Percentiles rank a stretch among this genome's conserved stretches.
phyloP scores from a whole-genome alignment of 2,888 invertebrate genomes.

The Melieria omissa region DNA sequence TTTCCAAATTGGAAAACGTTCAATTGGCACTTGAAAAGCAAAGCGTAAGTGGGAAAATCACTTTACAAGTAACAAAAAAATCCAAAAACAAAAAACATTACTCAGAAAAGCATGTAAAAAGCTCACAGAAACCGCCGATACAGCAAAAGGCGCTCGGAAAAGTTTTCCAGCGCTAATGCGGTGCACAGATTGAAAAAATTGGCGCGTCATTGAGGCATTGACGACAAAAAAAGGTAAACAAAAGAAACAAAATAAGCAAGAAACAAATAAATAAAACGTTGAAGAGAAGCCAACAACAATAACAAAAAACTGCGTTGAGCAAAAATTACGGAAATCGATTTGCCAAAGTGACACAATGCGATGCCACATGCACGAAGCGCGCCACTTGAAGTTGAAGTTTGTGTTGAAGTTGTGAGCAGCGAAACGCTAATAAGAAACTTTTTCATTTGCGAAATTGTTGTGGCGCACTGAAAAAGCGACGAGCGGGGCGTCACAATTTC shows the following conservation, averaged over 20 bases:
- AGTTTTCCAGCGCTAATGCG: conserved; percentile 13
- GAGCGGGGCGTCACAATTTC: background rate
- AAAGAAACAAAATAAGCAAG: background rate
- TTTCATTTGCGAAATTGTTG: conserved; percentile 41
- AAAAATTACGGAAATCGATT: conserved; percentile 1
- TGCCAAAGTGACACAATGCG: conserved; percentile 2
- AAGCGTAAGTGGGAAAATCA: background rate
- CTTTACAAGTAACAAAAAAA: background rate
- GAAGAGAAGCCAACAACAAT: background rate
- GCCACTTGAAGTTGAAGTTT: conserved; percentile 21
- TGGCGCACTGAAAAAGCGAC: conserved; percentile 15
- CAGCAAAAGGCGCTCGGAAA: conserved; percentile 33
- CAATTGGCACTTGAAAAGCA: background rate
- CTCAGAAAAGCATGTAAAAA: conserved; percentile 2
- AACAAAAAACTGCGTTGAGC: background rate
- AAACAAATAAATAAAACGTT: background rate
- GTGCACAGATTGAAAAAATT: background rate
- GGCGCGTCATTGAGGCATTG: background rate
- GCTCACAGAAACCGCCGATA: background rate
- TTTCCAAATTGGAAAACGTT: background rate
- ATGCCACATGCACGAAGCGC: conserved; percentile 5
- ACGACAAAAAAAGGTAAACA: conserved; percentile 4
- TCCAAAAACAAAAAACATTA: too few species aligned
- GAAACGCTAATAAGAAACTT: conserved; percentile 44
- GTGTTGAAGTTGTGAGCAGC: conserved; percentile 24